Base-by-base conservation (phyloP, 2,113 vertebrate species). In the Daphoenositta chrysoptera region DNA sequence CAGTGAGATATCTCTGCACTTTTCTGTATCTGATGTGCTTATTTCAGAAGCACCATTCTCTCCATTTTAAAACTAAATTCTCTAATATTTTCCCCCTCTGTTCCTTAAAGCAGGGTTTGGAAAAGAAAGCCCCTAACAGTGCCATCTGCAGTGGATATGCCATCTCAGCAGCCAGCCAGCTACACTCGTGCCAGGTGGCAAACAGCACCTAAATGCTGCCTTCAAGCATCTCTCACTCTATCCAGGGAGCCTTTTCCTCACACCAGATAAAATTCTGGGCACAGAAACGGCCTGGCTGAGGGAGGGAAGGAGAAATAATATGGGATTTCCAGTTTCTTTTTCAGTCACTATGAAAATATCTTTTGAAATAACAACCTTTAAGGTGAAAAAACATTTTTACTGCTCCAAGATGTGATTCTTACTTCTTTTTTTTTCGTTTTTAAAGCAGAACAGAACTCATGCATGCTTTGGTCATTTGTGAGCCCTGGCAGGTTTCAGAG, bases 281-380 rank as follows among this genome's bases (percentile, higher is more conserved):
- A 83, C 45, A 81, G 58, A 91, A 83, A 87, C 21, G 37, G 57
- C n/a, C 45, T 89, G 90, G 68, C 50, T 83, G 30, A 83, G 37
- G 27, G 50, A 96, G 21, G 13, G 7, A 86, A 72, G 53, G 44
- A 89, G 83, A 83, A 87, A 91, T 75, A 87, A 83, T 88, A 90
- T 14, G 31, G 72, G 68, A 77, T 83, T 96, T 94, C 70, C 69
- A 87, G 45, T 61, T 93, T 60, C 63, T 89, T 90, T 94, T 91
- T 71, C 76, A 76, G 51, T 45, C 35, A 51, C 68, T 93, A 60
- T 80, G 68, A 90, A 94, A 90, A 89, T 60, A 89, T 8, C 45
- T 31, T 86, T 73, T 89, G 72, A 92, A 96, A 77, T 83, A 89
- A 90, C 54, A 90, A 77, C n/a, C 54, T 73, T 89, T 45, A 87